Evolutionary conservation across 2,113 vertebrate genomes (phyloP), one percentile per base, ranked within the genome.

Genomic region (Erythrolamprus reginae): DNA sequence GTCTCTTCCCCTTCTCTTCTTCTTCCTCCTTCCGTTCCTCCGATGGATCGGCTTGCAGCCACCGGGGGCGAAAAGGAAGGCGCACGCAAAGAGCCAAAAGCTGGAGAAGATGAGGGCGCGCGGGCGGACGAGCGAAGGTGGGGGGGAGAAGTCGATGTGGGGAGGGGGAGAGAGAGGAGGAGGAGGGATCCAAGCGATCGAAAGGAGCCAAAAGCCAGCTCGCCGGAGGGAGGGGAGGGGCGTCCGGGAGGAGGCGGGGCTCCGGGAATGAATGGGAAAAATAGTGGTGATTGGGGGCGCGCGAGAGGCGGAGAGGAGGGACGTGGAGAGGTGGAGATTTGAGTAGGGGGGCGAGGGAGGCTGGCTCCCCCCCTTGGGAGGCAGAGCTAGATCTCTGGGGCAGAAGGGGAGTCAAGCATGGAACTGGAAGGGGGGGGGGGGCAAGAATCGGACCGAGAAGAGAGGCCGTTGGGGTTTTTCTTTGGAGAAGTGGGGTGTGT

Each of bases 211-310:
- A 88, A 42, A 13, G 5, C 91, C 93, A 97, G 96, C 96, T 28
- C 55, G 6, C 48, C 21, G 90, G 86, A 90, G 4, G 94, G 55
- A 56, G 55, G 92, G 82, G 42, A 45, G 92, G 94, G 96, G 96
- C 96, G 58, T 10, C 48, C 24, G n/a, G 89, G 83, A 89, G 4
- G 94, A 92, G 93, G 94, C n/a, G 61, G 61, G 61, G 61, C 61
- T 33, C n/a, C n/a, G 13, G 92, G 94, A 93, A 96, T 96, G 97
- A 96, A 96, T 96, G 96, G 96, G 96, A 94, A 95, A 95, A 91
- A 89, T 84, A 42, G 93, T 3, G 51, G n/a, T n/a, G n/a, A n/a
- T n/a, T n/a, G n/a, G n/a, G n/a, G n/a, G n/a, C n/a, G n/a, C n/a
- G 92, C 51, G 45, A 83, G 87, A 91, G 94, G 89, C 96, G 96